Evolutionary conservation across 1,140 invertebrate species (phyloP), one percentile per base, ranked within the genome.

Genomic region (Ectropis grisescens): DNA sequence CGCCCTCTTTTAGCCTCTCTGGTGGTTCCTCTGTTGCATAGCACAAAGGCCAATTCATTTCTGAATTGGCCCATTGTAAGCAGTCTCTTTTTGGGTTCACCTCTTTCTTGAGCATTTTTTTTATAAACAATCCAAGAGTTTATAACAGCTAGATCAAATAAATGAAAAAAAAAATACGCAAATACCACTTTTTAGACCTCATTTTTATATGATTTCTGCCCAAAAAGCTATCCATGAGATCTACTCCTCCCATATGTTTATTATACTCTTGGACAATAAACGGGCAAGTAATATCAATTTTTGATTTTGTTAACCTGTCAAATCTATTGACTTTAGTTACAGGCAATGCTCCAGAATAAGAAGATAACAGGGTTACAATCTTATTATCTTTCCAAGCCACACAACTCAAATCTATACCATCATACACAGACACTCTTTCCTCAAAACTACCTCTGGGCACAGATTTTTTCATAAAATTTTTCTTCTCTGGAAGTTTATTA

Each of bases 161-260:
- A 7, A 33, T 46, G 37, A 45, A 26, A 52, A 36, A n/a, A n/a
- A 52, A 45, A 11, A 56, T 32, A 6, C 39, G 33, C n/a, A 43
- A 26, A 14, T 47, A 37, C 43, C 47, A 54, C 27, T 50, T 49
- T 32, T 32, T 41, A 14, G 37, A 41, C 23, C 29, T 41, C 2
- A 58, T 42, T 29, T 19, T 34, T 14, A 53, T 53, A 23, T 31
- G 22, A 42, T 70, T 67, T 11, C 62, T 41, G 12, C 45, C 47
- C 33, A 69, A 44, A 26, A 71, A 46, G 43, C 49, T 64, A 47
- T 75, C 71, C 19, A n/a, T n/a, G n/a, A n/a, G n/a, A n/a, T n/a
- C n/a, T n/a, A n/a, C n/a, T n/a, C n/a, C n/a, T n/a, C n/a, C n/a
- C n/a, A n/a, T n/a, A n/a, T n/a, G n/a, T n/a, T n/a, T n/a, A n/a